Evolutionary conservation across 1,140 invertebrate species (phyloP).

Genomic region (Dreissena rostriformis): DNA sequence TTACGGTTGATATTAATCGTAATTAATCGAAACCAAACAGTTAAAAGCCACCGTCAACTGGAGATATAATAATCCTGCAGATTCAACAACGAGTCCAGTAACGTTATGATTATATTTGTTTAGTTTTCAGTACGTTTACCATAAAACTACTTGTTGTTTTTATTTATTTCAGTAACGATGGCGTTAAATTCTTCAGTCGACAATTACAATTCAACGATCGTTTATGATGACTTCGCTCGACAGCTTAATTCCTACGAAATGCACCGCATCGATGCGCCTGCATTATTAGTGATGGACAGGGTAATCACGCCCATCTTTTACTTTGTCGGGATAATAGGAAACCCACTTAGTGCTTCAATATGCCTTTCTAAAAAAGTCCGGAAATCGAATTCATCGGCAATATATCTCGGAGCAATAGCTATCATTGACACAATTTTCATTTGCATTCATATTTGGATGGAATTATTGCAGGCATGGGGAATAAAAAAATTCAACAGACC

Average conservation of each 20-base stretch:
- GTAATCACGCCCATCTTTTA: slow-evolving; percentile 72
- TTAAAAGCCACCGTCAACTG: no score
- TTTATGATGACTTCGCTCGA: no score
- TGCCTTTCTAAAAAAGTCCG: slow-evolving; percentile 74
- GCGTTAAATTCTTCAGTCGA: no score
- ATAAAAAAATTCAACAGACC: slow-evolving; percentile 53
- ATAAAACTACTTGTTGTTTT: no score
- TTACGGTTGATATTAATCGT: no score
- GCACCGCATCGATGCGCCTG: slow-evolving; percentile 56
- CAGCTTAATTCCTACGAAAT: slow-evolving; percentile 6
- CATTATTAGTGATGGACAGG: slow-evolving; percentile 62
- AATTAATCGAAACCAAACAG: no score
- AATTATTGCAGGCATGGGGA: slow-evolving; percentile 67
- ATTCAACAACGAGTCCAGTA: no score
- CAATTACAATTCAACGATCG: no score
- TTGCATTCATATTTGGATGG: slow-evolving; percentile 69
- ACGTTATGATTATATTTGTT: no score
- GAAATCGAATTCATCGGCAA: slow-evolving; percentile 75
- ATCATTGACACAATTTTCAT: slow-evolving; percentile 75
- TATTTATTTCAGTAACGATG: no score
- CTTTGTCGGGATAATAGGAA: slow-evolving; percentile 74
- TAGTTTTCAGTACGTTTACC: no score
- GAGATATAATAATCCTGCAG: no score
- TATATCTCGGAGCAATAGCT: slow-evolving; percentile 76
- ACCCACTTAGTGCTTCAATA: slow-evolving; percentile 72